These are phyloP conservation scores for Oryzias sinensis DNA, from an alignment of 2,797 vertebrate species.

Conservation along the genomic window DNA sequence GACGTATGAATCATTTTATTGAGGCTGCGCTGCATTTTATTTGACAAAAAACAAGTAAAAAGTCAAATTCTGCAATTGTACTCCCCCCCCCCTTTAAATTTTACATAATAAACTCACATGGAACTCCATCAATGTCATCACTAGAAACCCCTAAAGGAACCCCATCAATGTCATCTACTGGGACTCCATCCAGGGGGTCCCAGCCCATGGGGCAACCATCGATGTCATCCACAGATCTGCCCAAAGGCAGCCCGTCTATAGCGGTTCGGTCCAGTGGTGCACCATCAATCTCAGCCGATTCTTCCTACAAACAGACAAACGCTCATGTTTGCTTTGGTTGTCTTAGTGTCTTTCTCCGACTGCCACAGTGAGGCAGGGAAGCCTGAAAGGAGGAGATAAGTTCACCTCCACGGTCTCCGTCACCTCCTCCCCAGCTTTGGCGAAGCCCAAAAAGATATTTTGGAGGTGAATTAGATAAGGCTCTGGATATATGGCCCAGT, in stretches of 20 bases:
- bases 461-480: slow-evolving; percentile 82
- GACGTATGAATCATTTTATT: neutral
- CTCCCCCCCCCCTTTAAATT: no score
- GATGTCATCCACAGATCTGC: slow-evolving; percentile 69
- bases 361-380: neutral
- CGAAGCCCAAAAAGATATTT: slow-evolving; percentile 81
- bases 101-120: slow-evolving; percentile 64
- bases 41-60: no score
- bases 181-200: slow-evolving; percentile 79
- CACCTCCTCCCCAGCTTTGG: slow-evolving; percentile 73
- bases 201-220: slow-evolving; percentile 79
- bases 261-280: slow-evolving; percentile 57
- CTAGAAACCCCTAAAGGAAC: slow-evolving; percentile 71
- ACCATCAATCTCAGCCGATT: slow-evolving; percentile 66
- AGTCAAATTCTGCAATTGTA: no score
- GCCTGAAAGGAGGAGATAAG: slow-evolving; percentile 3
- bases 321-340: neutral
- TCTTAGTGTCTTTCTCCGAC: neutral
- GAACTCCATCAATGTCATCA: slow-evolving; percentile 83
- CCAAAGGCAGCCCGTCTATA: slow-evolving; percentile 62
- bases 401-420: slow-evolving; percentile 66
- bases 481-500: slow-evolving; percentile 84
- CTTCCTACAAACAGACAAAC: slow-evolving; percentile 39
- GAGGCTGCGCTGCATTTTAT: no score
- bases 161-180: slow-evolving; percentile 81